Percentiles rank a stretch among this genome's conserved stretches.
Conservation (phyloP, 2,113 vertebrate genomes). For the Planiliza haematocheilus region DNA sequence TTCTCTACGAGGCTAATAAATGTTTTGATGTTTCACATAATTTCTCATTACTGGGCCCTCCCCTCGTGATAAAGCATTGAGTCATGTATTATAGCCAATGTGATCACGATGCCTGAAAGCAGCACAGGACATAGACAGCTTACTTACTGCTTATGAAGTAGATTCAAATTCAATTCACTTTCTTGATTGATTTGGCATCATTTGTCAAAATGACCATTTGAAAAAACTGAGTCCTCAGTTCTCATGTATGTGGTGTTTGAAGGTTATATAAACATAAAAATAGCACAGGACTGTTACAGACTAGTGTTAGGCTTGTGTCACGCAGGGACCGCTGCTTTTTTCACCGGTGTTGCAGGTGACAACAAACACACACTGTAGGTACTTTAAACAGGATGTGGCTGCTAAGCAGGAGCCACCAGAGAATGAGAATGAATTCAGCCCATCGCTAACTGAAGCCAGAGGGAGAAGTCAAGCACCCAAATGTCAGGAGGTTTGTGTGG, state of each 20-base stretch:
- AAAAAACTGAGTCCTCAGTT: neutral
- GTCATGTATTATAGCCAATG: neutral
- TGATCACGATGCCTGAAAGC: neutral
- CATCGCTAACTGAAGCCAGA: slow-evolving; percentile 56
- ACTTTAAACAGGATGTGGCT: slow-evolving; percentile 80
- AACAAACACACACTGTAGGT: slow-evolving; percentile 71
- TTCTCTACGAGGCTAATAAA: too few species aligned
- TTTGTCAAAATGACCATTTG: neutral
- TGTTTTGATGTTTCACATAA: neutral
- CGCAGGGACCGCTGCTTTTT: slow-evolving; percentile 47
- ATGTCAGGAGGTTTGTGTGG: slow-evolving; percentile 72
- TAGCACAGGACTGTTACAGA: neutral
- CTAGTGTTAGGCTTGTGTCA: slow-evolving; percentile 40
- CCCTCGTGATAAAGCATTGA: neutral
- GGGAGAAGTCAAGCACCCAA: slow-evolving; percentile 54
- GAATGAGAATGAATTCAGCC: slow-evolving; percentile 62
- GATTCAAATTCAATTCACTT: neutral
- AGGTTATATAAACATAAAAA: too few species aligned
- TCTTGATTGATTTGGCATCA: neutral
- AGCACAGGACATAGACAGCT: neutral
- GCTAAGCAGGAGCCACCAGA: slow-evolving; percentile 64
- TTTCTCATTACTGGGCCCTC: neutral
- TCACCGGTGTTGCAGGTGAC: slow-evolving; percentile 70
- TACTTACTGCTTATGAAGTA: neutral
- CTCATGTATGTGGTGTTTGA: neutral